A percentile compares a stretch with the other conserved stretches of the same genome.
phyloP scores from a whole-genome alignment of 2,797 vertebrate genomes.

The Platalea minor region DNA sequence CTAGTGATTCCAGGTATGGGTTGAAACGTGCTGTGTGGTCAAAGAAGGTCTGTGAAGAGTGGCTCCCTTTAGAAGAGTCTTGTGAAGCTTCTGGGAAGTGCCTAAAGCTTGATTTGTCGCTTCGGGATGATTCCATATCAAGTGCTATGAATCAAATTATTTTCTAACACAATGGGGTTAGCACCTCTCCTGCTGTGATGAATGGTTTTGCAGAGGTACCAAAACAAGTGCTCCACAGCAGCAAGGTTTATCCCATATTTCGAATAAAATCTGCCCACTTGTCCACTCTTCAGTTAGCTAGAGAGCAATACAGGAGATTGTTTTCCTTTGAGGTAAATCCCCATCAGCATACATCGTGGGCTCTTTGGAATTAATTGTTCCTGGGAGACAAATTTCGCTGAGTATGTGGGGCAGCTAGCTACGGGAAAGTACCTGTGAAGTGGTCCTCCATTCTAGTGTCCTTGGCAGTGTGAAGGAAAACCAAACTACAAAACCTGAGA shows the following conservation, averaged over 20 bases:
- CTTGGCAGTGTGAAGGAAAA: background rate
- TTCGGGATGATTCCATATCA: slow-evolving; percentile 27
- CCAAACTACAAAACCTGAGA: background rate
- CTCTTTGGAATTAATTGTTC: background rate
- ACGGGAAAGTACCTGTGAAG: background rate
- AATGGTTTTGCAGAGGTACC: slow-evolving; percentile 23
- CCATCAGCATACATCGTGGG: background rate
- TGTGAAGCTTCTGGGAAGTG: background rate
- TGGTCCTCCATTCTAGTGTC: background rate
- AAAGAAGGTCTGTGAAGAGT: background rate
- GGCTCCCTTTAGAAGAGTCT: background rate
- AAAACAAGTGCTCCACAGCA: slow-evolving; percentile 27
- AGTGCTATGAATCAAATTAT: slow-evolving; percentile 62
- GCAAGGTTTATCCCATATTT: background rate
- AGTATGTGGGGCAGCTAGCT: background rate
- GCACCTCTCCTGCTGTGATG: slow-evolving; percentile 13
- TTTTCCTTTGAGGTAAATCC: slow-evolving; percentile 16
- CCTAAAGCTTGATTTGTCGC: slow-evolving; percentile 32
- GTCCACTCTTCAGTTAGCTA: background rate
- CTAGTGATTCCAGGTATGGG: background rate
- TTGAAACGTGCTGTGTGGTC: accelerated
- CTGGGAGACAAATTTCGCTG: background rate
- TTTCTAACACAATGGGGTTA: slow-evolving; percentile 62
- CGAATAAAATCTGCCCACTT: slow-evolving; percentile 4
- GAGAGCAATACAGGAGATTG: background rate